These are phyloP conservation scores for Drosophila longiperda DNA, from an alignment of 2,888 invertebrate genomes.

Conservation along the genomic window DNA sequence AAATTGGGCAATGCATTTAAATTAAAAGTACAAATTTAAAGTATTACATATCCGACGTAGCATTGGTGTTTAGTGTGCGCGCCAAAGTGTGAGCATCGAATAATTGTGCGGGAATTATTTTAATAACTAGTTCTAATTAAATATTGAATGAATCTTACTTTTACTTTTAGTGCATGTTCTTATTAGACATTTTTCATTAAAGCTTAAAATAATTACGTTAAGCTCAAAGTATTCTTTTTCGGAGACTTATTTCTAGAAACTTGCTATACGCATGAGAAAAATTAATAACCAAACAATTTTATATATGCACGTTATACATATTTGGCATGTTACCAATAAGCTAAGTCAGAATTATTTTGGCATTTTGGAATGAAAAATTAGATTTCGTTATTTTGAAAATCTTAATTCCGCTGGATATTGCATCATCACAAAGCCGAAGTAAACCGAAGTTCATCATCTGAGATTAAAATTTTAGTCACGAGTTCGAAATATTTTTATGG, in stretches of 20 bases:
- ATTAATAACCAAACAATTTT: not conserved
- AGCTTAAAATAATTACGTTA: not conserved
- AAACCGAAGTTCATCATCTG: not conserved
- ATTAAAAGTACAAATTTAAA: conserved; percentile 57
- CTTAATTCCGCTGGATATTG: not conserved
- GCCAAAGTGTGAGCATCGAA: conserved; percentile 56
- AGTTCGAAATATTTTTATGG: not conserved
- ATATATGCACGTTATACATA: not conserved
- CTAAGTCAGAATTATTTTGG: not conserved
- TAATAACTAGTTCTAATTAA: conserved; percentile 75
- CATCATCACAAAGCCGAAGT: not conserved
- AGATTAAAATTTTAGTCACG: not conserved
- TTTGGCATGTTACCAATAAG: not conserved
- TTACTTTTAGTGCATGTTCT: conserved; percentile 8
- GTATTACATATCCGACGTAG: conserved; percentile 36
- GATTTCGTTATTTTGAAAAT: not conserved
- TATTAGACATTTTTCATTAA: not conserved
- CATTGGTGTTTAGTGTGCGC: conserved; percentile 40
- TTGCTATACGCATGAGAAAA: not conserved
- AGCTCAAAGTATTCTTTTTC: not conserved
- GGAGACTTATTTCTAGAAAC: conserved; percentile 9
- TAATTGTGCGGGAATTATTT: conserved; percentile 71
- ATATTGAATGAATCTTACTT: conserved; percentile 79
- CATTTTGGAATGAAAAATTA: not conserved
- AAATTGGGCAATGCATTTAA: conserved; percentile 54